A percentile compares a stretch with the other conserved stretches of the same genome.
phyloP scores from a whole-genome alignment of 2,113 vertebrate genomes.

The Piprites chloris region DNA sequence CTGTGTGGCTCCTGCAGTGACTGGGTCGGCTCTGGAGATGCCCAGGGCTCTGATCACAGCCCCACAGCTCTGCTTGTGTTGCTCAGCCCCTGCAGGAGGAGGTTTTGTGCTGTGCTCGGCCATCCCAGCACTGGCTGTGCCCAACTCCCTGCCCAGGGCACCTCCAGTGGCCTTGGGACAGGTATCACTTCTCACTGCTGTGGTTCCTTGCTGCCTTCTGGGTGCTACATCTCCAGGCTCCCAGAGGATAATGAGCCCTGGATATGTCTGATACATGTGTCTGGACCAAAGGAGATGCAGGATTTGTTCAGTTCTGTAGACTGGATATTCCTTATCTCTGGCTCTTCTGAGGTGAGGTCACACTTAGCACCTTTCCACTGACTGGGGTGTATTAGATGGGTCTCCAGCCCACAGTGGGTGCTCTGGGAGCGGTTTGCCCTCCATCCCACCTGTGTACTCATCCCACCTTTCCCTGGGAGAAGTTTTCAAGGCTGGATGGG shows the following conservation, averaged over 20 bases:
- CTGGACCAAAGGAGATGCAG: background rate
- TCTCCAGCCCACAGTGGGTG: background rate
- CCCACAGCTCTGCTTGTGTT: fast-evolving
- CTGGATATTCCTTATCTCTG: background rate
- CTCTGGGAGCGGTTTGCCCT: background rate
- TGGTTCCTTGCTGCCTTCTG: background rate
- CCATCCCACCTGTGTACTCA: background rate
- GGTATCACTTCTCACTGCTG: background rate
- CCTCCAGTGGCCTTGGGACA: fast-evolving
- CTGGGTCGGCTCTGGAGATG: background rate
- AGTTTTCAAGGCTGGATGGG: background rate
- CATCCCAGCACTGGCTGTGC: background rate
- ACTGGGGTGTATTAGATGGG: fast-evolving
- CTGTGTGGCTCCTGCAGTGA: background rate
- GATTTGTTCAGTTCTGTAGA: background rate
- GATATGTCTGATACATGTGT: background rate
- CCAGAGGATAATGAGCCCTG: background rate
- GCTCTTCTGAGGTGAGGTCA: background rate
- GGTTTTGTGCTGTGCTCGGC: background rate
- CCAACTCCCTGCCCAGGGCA: background rate
- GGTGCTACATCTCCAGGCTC: background rate
- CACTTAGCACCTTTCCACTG: background rate
- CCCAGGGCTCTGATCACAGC: fast-evolving
- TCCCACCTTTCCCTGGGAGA: background rate
- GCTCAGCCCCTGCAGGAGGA: background rate